Evolutionary conservation across 2,888 invertebrate genomes (phyloP), one percentile per base, ranked within the genome.

Genomic region (Hetaerina titia): DNA sequence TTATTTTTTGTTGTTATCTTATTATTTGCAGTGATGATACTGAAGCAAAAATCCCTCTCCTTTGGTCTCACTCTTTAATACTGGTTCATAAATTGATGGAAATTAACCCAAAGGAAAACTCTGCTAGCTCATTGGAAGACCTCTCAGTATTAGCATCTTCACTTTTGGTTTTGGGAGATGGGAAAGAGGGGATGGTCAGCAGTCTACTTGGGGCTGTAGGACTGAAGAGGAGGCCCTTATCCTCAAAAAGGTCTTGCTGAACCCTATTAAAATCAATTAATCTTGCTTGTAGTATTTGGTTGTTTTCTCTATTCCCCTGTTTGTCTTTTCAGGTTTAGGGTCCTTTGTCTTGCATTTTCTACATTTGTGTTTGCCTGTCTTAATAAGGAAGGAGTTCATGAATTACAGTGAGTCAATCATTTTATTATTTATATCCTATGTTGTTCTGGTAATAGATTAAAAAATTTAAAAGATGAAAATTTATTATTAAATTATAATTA

Each of bases 171-270:
- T 2, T 69, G 69, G 92, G 69, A n/a, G 56, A 74, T 92, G 56
- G 92, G 15, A 64, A 92, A 17, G 92, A 92, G 45, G 92, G 92
- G 1, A 15, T 92, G 64, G 69, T 92, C 22, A 92, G 56, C 69
- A 63, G 69, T 56, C n/a, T 92, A 22, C 92, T 92, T n/a, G 92
- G 92, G 69, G 56, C 63, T 13, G 69, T 92, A n/a, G 92, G 92
- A 13, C 31, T 92, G 45, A 92, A 74, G 56, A 92, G 69, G 57
- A 92, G 31, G n/a, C n/a, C 56, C 19, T 92, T 69, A 56, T 69
- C 63, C 56, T 92, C 92, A 2, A 69, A 19, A 64, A 69, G 69
- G 92, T 92, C 11, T 22, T 0, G 69, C 13, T 56, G n/a, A 19
- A 22, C 6, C 17, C 69, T 92, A 7, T 56, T 7, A 2, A 0